phyloP scores from a whole-genome alignment of 2,797 vertebrate species.

The Lophius americanus region DNA sequence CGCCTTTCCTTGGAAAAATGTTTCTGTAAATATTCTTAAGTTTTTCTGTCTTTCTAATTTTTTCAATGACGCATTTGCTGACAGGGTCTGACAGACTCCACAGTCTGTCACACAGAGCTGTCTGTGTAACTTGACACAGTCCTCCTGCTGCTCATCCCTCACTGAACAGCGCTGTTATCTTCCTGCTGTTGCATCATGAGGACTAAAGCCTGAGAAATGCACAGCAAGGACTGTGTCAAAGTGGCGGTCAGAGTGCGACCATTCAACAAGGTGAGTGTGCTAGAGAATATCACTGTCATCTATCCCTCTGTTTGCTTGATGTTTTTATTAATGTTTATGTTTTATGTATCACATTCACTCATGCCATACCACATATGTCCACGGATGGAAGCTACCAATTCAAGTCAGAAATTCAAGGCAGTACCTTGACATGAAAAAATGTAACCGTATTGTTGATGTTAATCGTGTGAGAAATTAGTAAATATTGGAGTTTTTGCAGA shows the following conservation, averaged over 20 bases:
- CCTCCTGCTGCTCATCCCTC: slow-evolving; percentile 14
- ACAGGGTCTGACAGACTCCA: background rate
- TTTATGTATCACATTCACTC: background rate
- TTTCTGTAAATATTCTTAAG: too few species aligned
- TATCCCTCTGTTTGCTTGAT: background rate
- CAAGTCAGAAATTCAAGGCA: too few species aligned
- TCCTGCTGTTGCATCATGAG: slow-evolving; percentile 46
- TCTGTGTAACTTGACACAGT: slow-evolving; percentile 57
- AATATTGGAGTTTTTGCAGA: too few species aligned
- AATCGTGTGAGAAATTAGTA: too few species aligned
- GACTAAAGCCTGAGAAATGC: slow-evolving; percentile 66
- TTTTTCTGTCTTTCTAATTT: background rate
- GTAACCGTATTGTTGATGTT: too few species aligned
- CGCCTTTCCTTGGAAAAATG: too few species aligned
- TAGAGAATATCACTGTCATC: background rate
- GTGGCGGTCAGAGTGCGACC: slow-evolving; percentile 86
- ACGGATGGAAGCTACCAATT: too few species aligned
- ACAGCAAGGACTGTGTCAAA: slow-evolving; percentile 82
- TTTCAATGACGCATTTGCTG: background rate
- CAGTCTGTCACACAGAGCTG: background rate
- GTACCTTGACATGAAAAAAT: too few species aligned
- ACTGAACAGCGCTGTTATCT: background rate
- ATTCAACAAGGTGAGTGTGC: slow-evolving; percentile 87
- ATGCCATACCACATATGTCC: too few species aligned
- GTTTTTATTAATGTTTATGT: background rate